Conservation (phyloP, 92 coral and sea anemone genomes). For the Porites evermanni region DNA sequence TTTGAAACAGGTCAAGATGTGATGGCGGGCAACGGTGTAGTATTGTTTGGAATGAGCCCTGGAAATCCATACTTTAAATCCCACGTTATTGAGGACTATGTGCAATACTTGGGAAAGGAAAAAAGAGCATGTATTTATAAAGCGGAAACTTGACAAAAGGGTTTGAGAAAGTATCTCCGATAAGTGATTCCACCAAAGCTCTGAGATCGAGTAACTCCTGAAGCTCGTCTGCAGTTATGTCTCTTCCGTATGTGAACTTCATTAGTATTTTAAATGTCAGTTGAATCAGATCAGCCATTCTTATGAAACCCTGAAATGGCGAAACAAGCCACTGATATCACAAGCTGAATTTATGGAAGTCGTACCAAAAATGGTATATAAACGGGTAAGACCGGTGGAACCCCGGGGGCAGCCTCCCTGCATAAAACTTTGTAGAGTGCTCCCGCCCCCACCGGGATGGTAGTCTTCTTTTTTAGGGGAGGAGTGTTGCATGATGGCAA, state of each 20-base stretch:
- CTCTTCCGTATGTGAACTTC: slow-evolving; percentile 77
- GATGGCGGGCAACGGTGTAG: slow-evolving; percentile 62
- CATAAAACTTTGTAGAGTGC: too few species aligned
- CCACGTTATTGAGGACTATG: slow-evolving; percentile 73
- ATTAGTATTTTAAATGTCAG: slow-evolving; percentile 71
- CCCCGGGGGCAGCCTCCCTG: too few species aligned
- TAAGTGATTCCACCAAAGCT: slow-evolving; percentile 42
- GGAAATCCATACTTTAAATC: slow-evolving; percentile 78
- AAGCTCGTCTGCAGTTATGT: slow-evolving; percentile 56
- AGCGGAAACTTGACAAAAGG: slow-evolving; percentile 67
- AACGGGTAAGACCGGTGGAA: too few species aligned
- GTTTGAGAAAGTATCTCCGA: slow-evolving; percentile 69
- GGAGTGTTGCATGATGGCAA: too few species aligned
- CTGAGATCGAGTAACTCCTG: slow-evolving; percentile 52
- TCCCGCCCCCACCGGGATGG: too few species aligned
- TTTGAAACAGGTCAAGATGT: slow-evolving; percentile 64
- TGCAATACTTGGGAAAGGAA: too few species aligned
- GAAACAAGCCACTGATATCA: neutral
- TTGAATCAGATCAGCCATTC: slow-evolving; percentile 60
- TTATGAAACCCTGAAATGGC: slow-evolving; percentile 39
- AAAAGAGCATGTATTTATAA: slow-evolving; percentile 69
- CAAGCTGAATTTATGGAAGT: too few species aligned
- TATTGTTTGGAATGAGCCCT: slow-evolving; percentile 83
- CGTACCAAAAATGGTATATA: too few species aligned
- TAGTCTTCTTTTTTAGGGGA: too few species aligned